Percentiles rank a stretch among this genome's conserved stretches.
These are phyloP conservation scores for Syngnathus scovelli DNA, from an alignment of 2,113 vertebrate genomes.

Conservation along the genomic window DNA sequence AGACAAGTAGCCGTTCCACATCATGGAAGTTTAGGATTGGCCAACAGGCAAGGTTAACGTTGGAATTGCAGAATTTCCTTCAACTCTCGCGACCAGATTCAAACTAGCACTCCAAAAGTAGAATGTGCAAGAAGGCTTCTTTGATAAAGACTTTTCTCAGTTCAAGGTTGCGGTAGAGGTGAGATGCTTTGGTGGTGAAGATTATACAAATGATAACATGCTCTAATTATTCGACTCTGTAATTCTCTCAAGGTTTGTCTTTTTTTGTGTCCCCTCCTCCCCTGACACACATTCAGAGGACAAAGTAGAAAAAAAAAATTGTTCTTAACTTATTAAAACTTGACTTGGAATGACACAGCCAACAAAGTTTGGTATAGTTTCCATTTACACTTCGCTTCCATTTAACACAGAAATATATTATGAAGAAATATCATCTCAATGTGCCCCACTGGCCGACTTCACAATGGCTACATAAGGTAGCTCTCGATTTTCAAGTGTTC, in stretches of 20 bases:
- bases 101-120: background rate
- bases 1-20: too few relatives aligned
- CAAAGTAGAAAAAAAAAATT: slow-evolving; percentile 24
- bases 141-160: slow-evolving; percentile 43
- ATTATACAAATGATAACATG: slow-evolving; percentile 51
- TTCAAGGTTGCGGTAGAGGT: slow-evolving; percentile 64
- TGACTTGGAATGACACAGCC: background rate
- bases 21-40: too few relatives aligned
- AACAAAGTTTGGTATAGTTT: background rate
- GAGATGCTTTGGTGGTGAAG: slow-evolving; percentile 40
- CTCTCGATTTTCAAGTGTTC: too few relatives aligned
- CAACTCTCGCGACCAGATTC: too few relatives aligned
- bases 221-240: slow-evolving; percentile 66
- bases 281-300: slow-evolving; percentile 63
- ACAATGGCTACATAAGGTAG: background rate
- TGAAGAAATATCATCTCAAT: too few relatives aligned
- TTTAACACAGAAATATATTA: background rate
- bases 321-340: slow-evolving; percentile 19
- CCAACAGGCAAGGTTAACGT: too few relatives aligned
- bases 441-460: background rate
- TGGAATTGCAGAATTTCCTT: too few relatives aligned
- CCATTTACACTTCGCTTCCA: background rate
- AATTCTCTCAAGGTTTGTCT: slow-evolving; percentile 59
- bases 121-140: slow-evolving; percentile 11
- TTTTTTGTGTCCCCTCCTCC: slow-evolving; percentile 48